Percentiles rank a stretch among this genome's conserved stretches.
phyloP scores from a whole-genome alignment of 2,797 vertebrate species.

The Mustela erminea region DNA sequence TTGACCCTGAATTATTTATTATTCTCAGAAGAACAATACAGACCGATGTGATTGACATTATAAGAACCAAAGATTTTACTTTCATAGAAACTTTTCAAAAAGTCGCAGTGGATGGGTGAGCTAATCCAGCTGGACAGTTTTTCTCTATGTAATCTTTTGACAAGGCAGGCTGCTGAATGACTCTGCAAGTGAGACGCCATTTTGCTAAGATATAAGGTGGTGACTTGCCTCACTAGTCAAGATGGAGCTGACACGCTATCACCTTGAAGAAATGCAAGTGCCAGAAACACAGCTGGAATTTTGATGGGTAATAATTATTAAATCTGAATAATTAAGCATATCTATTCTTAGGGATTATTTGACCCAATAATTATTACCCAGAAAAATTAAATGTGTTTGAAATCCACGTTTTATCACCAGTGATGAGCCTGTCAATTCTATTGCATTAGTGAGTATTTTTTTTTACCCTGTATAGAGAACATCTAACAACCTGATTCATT shows the following conservation, averaged over 20 bases:
- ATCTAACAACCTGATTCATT: background rate
- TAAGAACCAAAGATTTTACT: conserved; percentile 56
- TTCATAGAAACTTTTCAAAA: conserved; percentile 37
- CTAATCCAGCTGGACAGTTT: background rate
- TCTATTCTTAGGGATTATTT: conserved; percentile 82
- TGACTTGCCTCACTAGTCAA: background rate
- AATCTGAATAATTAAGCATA: conserved; percentile 82
- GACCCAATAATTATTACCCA: conserved; percentile 82
- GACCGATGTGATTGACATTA: conserved; percentile 43
- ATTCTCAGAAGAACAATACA: conserved; percentile 53
- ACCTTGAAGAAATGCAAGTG: conserved; percentile 55
- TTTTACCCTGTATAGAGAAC: background rate
- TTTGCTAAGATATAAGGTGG: background rate
- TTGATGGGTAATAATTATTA: conserved; percentile 81
- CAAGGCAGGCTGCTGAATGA: background rate
- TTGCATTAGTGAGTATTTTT: background rate
- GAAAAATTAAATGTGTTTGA: conserved; percentile 72
- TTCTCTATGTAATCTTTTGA: background rate
- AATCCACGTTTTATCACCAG: conserved; percentile 65
- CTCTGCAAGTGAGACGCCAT: background rate
- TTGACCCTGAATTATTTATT: conserved; percentile 62
- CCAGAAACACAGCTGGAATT: conserved; percentile 73
- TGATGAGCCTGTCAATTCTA: conserved; percentile 67
- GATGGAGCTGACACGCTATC: conserved; percentile 24
- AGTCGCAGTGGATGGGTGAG: background rate